Base-by-base conservation (phyloP, 2,888 invertebrate species). In the Podotricha telesiphe region DNA sequence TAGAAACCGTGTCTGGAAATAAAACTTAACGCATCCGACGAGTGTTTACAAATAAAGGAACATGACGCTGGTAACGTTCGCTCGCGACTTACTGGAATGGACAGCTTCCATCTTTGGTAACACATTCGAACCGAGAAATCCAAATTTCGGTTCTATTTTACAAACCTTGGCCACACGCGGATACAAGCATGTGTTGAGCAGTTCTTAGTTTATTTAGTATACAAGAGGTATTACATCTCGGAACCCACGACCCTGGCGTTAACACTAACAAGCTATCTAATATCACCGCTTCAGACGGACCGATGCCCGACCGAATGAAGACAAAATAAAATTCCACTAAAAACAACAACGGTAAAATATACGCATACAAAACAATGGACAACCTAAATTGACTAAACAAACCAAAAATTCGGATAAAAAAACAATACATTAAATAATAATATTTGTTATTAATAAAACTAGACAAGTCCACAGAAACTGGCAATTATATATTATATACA, bases 271-370 rank as follows among this genome's bases (percentile, higher is more conserved):
- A 82, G 84, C 84, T 89, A 91, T 78, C 90, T 91, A 90, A 89
- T 91, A 91, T 91, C 91, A 91, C 91, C 80, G 86, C 85, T 84
- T 78, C 85, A 81, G 76, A 77, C 76, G 74, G 17, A n/a, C 10
- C 11, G 42, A 42, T 15, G 42, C n/a, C 61, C 50, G 77, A 73
- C 78, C 81, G 80, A 76, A 77, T 80, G 85, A 83, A 85, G 89
- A 87, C 78, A 82, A 88, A 91, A 91, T 91, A 90, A 89, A 88
- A 87, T 85, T 88, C 85, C 62, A 84, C 85, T 79, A 89, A 87
- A 88, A 89, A 86, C 80, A 90, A 91, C 89, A 89, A 86, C 78
- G 82, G 82, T 88, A 89, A 88, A 90, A 89, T 87, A 89, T 89
- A 87, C 85, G 82, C 79, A 79, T 85, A 86, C 78, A 89, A 87